Evolutionary conservation across 2,888 invertebrate genomes (phyloP).

Genomic region (Athalia circularis): DNA sequence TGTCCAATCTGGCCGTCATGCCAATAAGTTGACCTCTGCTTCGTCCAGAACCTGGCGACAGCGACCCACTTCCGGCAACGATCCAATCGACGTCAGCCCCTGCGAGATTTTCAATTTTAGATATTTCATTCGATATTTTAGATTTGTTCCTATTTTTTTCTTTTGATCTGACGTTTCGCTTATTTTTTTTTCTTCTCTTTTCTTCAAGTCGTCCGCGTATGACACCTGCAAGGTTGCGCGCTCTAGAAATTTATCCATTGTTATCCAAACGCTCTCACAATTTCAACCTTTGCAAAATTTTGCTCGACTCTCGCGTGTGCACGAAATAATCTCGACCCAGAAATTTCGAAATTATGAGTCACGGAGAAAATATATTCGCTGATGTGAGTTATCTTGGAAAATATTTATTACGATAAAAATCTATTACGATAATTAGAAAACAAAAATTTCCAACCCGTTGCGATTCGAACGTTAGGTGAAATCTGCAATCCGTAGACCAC

Average conservation of each 20-base stretch:
- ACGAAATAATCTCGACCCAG: not conserved
- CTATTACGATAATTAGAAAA: slow-evolving; percentile 15
- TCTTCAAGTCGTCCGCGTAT: no score
- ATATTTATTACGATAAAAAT: no score
- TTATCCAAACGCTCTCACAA: not conserved
- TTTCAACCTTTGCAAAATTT: slow-evolving; percentile 10
- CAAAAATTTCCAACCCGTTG: slow-evolving; percentile 58
- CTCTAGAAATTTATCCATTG: no score
- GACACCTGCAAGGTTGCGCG: no score
- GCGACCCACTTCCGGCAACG: slow-evolving; percentile 79
- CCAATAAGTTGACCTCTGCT: slow-evolving; percentile 67
- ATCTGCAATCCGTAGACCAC: slow-evolving; percentile 85
- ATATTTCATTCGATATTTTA: not conserved
- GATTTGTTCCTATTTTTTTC: not conserved
- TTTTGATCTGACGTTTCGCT: not conserved
- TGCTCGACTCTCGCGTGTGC: not conserved
- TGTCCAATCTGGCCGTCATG: slow-evolving; percentile 57
- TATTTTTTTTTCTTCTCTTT: no score
- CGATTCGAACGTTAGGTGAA: slow-evolving; percentile 72
- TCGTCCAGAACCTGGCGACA: slow-evolving; percentile 76
- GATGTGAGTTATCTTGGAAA: slow-evolving; percentile 24
- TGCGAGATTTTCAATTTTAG: slow-evolving; percentile 49
- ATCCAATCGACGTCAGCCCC: slow-evolving; percentile 89
- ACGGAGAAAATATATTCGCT: slow-evolving; percentile 23
- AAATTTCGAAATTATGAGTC: not conserved